Base-by-base conservation (phyloP, 2,113 vertebrate genomes). In the Heterochromis multidens region DNA sequence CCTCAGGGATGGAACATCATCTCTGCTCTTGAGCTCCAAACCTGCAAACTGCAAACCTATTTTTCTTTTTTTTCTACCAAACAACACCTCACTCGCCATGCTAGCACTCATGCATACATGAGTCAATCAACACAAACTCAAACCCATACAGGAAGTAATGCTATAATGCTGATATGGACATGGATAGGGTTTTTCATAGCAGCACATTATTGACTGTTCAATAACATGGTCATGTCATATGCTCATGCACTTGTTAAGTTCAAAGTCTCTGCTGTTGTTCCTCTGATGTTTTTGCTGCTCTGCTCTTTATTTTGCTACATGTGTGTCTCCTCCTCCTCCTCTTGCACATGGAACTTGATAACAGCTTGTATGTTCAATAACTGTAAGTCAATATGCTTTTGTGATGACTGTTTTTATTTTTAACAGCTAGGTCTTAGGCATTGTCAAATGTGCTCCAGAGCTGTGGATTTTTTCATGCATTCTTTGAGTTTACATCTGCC, bases 401-500 rank as follows among this genome's bases (percentile, higher is more conserved):
- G 65, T 19, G 65, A 72, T 72, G 9, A 49, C 67, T 49, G 25
- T 49, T 72, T 72, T 49, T 72, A 49, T 13, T 63, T 63, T 63
- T 37, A 37, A 63, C 11, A 29, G 16, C 46, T 49, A 7, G 1
- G 3, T 31, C 67, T 13, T 6, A 16, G 43, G 14, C 43, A 16
- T 72, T 23, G 54, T 23, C n/a, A 57, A 29, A 49, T 19, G 29
- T 49, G 25, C 9, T 40, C 40, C 25, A 70, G 0, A 0, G 13
- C 14, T 72, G 43, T 49, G 16, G 43, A 6, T 0, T 0, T 0
- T 52, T 49, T 52, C 2, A 49, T 49, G 6, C 10, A 27, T 21
- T 49, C 25, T 72, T 49, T 52, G 43, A 72, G 43, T 49, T 52
- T 72, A 72, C 52, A 0, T 31, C 7, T 72, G 25, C 67, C 25